phyloP scores from a whole-genome alignment of 2,888 invertebrate genomes.

The Dasypogon diadema region DNA sequence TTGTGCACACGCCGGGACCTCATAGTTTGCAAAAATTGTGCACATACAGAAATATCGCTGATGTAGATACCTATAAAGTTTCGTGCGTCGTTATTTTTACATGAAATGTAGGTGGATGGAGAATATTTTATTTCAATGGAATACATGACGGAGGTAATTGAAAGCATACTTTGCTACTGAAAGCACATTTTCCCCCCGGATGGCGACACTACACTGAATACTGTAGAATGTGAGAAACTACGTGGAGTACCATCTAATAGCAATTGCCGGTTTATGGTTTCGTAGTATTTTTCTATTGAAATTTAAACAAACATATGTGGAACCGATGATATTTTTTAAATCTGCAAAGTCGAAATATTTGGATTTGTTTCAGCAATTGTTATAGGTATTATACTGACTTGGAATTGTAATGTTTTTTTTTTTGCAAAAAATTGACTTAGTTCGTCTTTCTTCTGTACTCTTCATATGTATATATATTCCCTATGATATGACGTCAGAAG shows the following conservation, averaged over 20 bases:
- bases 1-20: background rate
- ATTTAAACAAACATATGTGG: no score
- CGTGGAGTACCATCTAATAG: background rate
- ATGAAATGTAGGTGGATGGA: constrained; percentile 7
- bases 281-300: no score
- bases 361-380: no score
- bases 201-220: background rate
- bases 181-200: constrained; percentile 22
- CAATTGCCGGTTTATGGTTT: background rate
- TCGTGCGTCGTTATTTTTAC: constrained; percentile 11
- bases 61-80: background rate
- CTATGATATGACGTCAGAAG: no score
- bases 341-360: no score
- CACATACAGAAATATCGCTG: constrained; percentile 40
- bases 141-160: constrained; percentile 23
- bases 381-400: no score
- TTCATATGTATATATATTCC: no score
- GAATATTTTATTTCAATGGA: constrained; percentile 26
- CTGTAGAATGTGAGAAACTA: background rate
- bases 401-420: no score
- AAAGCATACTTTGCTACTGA: constrained; percentile 28
- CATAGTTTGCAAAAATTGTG: constrained; percentile 29
- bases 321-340: no score
- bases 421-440: background rate
- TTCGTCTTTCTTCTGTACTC: background rate